phyloP scores from a whole-genome alignment of 2,113 vertebrate genomes.

The Onychostruthus taczanowskii region DNA sequence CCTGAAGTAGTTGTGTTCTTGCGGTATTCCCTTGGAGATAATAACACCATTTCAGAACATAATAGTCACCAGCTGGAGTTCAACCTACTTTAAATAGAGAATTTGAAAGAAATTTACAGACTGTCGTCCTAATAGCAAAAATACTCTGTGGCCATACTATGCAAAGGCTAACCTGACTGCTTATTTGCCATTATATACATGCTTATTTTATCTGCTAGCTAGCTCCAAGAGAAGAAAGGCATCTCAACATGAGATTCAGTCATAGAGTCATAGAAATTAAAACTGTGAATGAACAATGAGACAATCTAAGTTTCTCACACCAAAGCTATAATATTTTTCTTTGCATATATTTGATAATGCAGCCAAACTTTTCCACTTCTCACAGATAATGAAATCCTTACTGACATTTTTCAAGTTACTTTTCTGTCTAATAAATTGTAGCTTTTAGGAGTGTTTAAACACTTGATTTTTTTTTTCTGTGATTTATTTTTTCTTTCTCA shows the following conservation, averaged over 20 bases:
- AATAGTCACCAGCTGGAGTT: constrained; percentile 2
- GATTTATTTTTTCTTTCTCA: not conserved
- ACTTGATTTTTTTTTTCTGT: not conserved
- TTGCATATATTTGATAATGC: not conserved
- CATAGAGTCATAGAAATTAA: not conserved
- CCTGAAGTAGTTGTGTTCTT: constrained; percentile 3
- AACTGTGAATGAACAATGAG: not conserved
- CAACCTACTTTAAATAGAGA: not conserved
- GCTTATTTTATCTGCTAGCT: not conserved
- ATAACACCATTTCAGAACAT: not conserved
- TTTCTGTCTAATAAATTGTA: not conserved
- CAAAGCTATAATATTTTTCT: not conserved
- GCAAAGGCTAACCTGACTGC: not conserved
- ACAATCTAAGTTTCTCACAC: not conserved
- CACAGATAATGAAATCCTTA: not conserved
- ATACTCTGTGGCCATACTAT: not conserved
- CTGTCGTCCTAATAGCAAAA: not conserved
- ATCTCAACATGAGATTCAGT: not conserved
- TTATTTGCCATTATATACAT: not conserved
- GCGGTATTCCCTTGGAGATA: constrained; percentile 8
- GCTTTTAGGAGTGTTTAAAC: not conserved
- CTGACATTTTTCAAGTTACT: not conserved
- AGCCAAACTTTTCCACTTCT: not conserved
- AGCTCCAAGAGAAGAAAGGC: not conserved
- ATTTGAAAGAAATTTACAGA: not conserved